A percentile compares a stretch with the other conserved stretches of the same genome.
These are phyloP conservation scores for Planiliza haematocheilus DNA, from an alignment of 2,113 vertebrate genomes.

Conservation along the genomic window DNA sequence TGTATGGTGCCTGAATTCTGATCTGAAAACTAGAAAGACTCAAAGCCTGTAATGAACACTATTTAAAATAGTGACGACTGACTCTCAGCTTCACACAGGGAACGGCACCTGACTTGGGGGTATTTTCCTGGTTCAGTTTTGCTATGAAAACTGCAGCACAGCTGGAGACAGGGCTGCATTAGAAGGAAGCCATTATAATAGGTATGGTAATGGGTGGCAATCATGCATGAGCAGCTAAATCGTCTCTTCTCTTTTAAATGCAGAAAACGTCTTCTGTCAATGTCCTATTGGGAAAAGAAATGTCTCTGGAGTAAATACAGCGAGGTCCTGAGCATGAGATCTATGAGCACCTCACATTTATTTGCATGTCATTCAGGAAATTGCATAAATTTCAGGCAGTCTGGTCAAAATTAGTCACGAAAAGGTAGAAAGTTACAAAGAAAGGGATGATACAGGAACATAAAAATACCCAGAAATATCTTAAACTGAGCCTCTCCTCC, in stretches of 20 bases:
- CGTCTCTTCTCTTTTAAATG: background rate
- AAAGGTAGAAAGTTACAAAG: too few relatives aligned
- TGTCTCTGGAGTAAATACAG: background rate
- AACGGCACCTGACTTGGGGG: background rate
- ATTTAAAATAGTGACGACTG: constrained; percentile 21
- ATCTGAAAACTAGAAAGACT: constrained; percentile 6
- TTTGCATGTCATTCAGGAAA: background rate
- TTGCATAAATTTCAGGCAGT: too few relatives aligned
- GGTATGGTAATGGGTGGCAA: background rate
- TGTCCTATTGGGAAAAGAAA: background rate
- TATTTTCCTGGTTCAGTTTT: background rate
- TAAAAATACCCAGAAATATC: too few relatives aligned
- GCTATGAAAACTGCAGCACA: constrained; percentile 3
- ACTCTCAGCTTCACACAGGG: constrained; percentile 12
- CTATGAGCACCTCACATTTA: background rate
- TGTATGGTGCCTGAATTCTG: background rate
- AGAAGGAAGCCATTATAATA: background rate
- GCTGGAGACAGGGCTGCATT: accelerated
- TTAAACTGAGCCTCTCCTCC: too few relatives aligned
- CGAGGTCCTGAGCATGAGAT: background rate
- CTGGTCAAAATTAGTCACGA: too few relatives aligned
- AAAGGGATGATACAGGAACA: too few relatives aligned
- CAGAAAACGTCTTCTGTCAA: too few relatives aligned
- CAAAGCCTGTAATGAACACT: constrained; percentile 2
- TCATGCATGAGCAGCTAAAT: background rate